Percentiles rank a stretch among this genome's conserved stretches.
Evolutionary conservation across 2,797 vertebrate genomes (phyloP).

Genomic region (Mormyrus proboscirostris): DNA sequence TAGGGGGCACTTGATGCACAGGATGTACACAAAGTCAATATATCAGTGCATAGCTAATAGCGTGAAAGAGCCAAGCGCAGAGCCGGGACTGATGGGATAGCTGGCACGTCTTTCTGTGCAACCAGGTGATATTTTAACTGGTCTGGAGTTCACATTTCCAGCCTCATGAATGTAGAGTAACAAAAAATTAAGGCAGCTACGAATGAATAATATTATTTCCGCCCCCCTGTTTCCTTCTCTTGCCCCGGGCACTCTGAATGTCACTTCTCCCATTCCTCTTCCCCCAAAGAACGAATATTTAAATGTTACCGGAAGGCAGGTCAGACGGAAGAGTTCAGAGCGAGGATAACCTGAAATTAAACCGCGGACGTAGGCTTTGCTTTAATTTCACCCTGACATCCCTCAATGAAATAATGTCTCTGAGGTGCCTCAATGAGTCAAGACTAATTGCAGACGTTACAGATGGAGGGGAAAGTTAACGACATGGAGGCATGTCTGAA

Average conservation of each 20-base stretch:
- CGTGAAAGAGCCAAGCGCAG: neutral
- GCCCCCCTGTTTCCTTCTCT: conserved; percentile 26
- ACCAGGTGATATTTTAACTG: neutral
- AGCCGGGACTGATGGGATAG: neutral
- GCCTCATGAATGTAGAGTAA: neutral
- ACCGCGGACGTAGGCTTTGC: neutral
- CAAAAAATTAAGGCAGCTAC: neutral
- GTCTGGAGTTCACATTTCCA: neutral
- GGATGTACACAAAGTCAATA: neutral
- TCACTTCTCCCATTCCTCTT: neutral
- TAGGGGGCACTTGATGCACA: neutral
- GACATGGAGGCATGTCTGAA: neutral
- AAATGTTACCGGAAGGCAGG: neutral
- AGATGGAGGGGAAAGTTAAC: neutral
- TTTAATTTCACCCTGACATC: neutral
- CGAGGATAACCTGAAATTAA: neutral
- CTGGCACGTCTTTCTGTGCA: neutral
- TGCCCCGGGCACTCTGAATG: neutral
- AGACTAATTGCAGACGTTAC: neutral
- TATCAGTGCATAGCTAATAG: neutral
- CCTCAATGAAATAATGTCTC: conserved; percentile 2
- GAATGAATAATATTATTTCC: neutral
- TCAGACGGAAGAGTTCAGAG: neutral
- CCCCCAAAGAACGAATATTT: conserved; percentile 9
- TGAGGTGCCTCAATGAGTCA: neutral